These are phyloP conservation scores for Heliocidaris erythrogramma DNA, from an alignment of 35 echinoderm and acorn worm genomes.

Conservation along the genomic window DNA sequence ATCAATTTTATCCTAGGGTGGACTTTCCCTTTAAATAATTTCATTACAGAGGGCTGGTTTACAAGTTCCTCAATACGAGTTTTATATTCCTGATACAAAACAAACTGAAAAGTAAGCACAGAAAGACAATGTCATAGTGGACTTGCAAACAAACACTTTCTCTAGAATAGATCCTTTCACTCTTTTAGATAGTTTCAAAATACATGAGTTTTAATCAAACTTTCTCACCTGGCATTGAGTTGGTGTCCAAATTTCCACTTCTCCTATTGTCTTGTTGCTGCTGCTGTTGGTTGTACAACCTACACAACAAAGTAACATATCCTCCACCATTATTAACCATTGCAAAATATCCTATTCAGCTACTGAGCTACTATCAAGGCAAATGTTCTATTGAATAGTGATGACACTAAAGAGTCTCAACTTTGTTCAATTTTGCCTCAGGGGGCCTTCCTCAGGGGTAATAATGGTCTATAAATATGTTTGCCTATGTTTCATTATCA, in stretches of 20 bases:
- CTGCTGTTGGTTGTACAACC: conserved; percentile 20
- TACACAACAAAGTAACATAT: not conserved
- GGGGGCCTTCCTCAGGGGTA: not conserved
- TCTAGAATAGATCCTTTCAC: too few relatives aligned
- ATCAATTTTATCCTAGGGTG: too few relatives aligned
- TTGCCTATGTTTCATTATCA: not conserved
- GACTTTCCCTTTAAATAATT: too few relatives aligned
- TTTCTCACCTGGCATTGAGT: not conserved
- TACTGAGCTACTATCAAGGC: not conserved
- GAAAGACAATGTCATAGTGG: too few relatives aligned
- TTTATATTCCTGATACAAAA: too few relatives aligned
- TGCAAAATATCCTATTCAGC: not conserved
- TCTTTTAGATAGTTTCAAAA: too few relatives aligned
- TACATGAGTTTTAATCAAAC: too few relatives aligned
- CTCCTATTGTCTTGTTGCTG: not conserved
- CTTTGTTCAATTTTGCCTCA: not conserved
- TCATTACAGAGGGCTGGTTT: too few relatives aligned
- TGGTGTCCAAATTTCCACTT: not conserved
- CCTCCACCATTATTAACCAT: not conserved
- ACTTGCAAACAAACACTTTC: too few relatives aligned
- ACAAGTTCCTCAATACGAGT: too few relatives aligned
- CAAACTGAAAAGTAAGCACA: too few relatives aligned
- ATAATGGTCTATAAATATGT: not conserved
- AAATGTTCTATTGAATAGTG: not conserved
- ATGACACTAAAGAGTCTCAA: not conserved